Percentiles rank a stretch among this genome's conserved stretches.
Evolutionary conservation across 2,113 vertebrate genomes (phyloP).

Genomic region (Neotoma lepida): DNA sequence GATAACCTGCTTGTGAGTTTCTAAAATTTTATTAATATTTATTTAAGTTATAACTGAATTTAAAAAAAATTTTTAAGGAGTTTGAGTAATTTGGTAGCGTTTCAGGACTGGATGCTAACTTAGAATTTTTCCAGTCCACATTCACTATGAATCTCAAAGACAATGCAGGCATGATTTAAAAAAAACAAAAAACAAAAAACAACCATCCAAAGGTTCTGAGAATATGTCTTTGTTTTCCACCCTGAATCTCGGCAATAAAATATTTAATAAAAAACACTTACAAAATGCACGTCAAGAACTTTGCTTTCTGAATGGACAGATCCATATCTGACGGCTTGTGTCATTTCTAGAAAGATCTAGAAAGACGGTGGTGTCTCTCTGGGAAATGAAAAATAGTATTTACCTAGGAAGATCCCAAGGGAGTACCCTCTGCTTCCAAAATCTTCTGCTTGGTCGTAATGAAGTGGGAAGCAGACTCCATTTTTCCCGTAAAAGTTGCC

Average conservation of each 20-base stretch:
- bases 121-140: neutral
- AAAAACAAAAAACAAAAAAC: no score
- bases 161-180: neutral
- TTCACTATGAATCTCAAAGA: neutral
- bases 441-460: slow-evolving; percentile 90
- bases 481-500: slow-evolving; percentile 93
- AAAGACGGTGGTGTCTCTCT: neutral
- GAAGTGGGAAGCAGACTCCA: slow-evolving; percentile 91
- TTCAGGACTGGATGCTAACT: neutral
- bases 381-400: slow-evolving; percentile 70
- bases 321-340: neutral
- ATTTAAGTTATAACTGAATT: slow-evolving; percentile 43
- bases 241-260: slow-evolving; percentile 48
- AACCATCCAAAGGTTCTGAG: neutral
- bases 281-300: neutral
- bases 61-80: neutral
- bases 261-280: slow-evolving; percentile 42
- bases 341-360: slow-evolving; percentile 47
- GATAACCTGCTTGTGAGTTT: neutral
- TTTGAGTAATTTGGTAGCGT: slow-evolving; percentile 6
- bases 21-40: slow-evolving; percentile 49
- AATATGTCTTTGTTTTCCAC: neutral
- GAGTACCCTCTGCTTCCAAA: slow-evolving; percentile 88
- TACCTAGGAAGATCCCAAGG: slow-evolving; percentile 92
- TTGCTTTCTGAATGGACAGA: neutral